A percentile compares a stretch with the other conserved stretches of the same genome.
Conservation (phyloP, 2,888 invertebrate species). For the Anagyrus pseudococci region DNA sequence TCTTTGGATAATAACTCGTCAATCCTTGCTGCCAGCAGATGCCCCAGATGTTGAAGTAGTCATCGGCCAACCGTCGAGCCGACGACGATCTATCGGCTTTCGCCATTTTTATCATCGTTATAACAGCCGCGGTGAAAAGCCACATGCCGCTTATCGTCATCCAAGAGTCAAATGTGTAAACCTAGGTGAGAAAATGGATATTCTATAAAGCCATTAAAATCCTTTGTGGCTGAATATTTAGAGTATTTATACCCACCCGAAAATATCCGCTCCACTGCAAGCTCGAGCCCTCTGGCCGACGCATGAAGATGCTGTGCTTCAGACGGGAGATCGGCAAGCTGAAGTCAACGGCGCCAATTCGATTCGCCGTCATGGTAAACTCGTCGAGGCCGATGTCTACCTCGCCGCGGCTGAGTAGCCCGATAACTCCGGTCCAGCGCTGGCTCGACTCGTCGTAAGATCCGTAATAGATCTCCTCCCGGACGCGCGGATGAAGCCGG, state of each 20-base stretch:
- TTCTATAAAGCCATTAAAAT: not conserved
- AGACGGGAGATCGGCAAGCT: slow-evolving; percentile 40
- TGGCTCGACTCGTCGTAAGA: not conserved
- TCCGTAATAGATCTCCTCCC: not conserved
- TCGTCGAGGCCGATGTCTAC: slow-evolving; percentile 43
- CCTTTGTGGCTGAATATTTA: not conserved
- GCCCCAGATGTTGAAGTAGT: slow-evolving; percentile 33
- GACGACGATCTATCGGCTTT: slow-evolving; percentile 7
- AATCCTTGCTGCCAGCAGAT: slow-evolving; percentile 43
- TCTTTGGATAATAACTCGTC: slow-evolving; percentile 14
- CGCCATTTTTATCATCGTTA: slow-evolving; percentile 1
- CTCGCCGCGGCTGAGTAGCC: slow-evolving; percentile 29
- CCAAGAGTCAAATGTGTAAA: slow-evolving; percentile 15
- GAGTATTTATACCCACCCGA: slow-evolving; percentile 31
- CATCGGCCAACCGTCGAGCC: slow-evolving; percentile 21
- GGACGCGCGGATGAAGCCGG: not conserved
- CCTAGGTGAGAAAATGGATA: slow-evolving; percentile 3
- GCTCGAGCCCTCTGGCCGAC: slow-evolving; percentile 26
- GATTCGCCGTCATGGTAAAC: slow-evolving; percentile 25
- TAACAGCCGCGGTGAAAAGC: not conserved
- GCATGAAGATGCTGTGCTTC: slow-evolving; percentile 36
- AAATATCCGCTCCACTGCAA: slow-evolving; percentile 43
- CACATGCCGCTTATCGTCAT: not conserved
- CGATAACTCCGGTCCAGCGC: slow-evolving; percentile 45
- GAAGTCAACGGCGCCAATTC: slow-evolving; percentile 43